phyloP scores from a whole-genome alignment of 2,888 invertebrate genomes.

The Diloba caeruleocephala region DNA sequence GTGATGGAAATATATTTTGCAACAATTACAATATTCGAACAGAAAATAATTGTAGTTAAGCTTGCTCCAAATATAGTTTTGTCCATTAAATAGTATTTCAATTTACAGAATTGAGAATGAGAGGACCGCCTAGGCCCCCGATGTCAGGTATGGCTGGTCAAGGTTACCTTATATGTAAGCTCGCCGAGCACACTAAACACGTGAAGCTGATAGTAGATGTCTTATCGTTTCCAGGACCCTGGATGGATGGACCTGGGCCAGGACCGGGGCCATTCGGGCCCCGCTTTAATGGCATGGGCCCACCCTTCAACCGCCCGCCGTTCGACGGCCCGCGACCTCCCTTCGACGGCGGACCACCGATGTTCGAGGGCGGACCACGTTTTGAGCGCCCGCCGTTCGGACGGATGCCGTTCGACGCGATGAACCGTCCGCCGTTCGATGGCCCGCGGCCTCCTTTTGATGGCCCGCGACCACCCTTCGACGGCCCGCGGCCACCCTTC shows the following conservation, averaged over 20 bases:
- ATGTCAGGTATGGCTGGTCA: conserved; percentile 75
- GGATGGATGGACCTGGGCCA: conserved; percentile 81
- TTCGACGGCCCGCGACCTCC: conserved; percentile 68
- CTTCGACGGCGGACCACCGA: conserved; percentile 60
- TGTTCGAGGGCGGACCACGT: conserved; percentile 49
- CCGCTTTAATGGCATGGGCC: conserved; percentile 81
- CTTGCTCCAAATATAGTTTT: conserved; percentile 7
- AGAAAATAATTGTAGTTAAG: conserved; percentile 6
- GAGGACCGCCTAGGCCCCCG: conserved; percentile 79
- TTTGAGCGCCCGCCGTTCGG: conserved; percentile 59
- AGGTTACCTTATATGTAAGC: conserved; percentile 32
- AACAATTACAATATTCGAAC: background rate
- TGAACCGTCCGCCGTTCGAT: conserved; percentile 67
- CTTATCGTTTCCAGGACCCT: conserved; percentile 73
- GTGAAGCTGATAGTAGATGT: conserved; percentile 10
- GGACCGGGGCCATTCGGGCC: conserved; percentile 67
- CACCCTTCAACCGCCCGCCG: conserved; percentile 67
- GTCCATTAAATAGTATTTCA: conserved; percentile 61
- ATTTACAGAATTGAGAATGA: conserved; percentile 85
- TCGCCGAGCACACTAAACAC: conserved; percentile 33
- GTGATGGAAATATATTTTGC: conserved; percentile 8
- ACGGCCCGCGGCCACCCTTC: conserved; percentile 64
- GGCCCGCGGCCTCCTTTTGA: conserved; percentile 66
- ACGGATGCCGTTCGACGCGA: conserved; percentile 60
- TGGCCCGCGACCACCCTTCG: conserved; percentile 70